phyloP scores from a whole-genome alignment of 2,888 invertebrate genomes.

The Nemoura dubitans region DNA sequence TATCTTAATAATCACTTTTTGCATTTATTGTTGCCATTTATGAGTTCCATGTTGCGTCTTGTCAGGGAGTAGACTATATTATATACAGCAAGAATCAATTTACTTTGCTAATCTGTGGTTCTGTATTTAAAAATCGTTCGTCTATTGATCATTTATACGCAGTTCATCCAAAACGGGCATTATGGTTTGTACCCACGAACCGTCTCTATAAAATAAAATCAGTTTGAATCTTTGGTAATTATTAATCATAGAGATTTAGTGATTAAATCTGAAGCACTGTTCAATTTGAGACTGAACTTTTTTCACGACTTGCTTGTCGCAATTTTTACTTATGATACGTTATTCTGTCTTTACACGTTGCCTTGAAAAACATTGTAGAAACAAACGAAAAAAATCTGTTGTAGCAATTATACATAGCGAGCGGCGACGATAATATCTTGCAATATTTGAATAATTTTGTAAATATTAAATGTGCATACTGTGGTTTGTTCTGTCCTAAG shows the following conservation, averaged over 20 bases:
- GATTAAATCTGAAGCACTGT: conserved; percentile 7
- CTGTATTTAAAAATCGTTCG: background rate
- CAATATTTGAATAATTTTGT: conserved; percentile 37
- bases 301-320: conserved; percentile 22
- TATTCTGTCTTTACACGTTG: conserved; percentile 31
- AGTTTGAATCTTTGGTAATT: conserved; percentile 7
- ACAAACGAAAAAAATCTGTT: conserved; percentile 18
- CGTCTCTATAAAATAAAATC: background rate
- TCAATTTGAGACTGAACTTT: conserved; percentile 12
- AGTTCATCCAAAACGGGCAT: background rate
- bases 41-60: conserved; percentile 9
- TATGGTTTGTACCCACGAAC: background rate
- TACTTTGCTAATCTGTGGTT: background rate
- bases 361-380: conserved; percentile 24
- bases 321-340: conserved; percentile 21
- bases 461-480: conserved; percentile 10
- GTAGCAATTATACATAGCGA: background rate
- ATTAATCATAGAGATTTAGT: conserved; percentile 7
- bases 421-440: background rate
- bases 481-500: conserved; percentile 26
- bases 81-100: background rate
- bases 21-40: conserved; percentile 30
- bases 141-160: background rate
- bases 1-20: background rate
- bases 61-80: conserved; percentile 7